These are phyloP conservation scores for Canis aureus DNA, from an alignment of 2,113 vertebrate genomes.

Conservation along the genomic window DNA sequence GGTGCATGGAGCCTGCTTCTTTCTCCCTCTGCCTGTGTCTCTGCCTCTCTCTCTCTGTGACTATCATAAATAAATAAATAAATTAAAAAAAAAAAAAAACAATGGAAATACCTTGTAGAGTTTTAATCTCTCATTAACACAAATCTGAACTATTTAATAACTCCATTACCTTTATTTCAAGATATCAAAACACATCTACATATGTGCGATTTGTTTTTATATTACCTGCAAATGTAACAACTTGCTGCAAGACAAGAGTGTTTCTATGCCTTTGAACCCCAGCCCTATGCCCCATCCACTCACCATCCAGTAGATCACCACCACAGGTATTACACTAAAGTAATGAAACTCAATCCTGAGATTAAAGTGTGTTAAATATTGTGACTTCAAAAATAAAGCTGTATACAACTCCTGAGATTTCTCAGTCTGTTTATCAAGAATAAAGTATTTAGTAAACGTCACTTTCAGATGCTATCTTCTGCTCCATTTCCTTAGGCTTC, in stretches of 20 bases:
- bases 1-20: too few species aligned
- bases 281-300: not conserved
- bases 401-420: not conserved
- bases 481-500: not conserved
- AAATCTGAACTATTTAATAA: not conserved
- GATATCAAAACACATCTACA: not conserved
- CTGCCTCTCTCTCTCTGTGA: too few species aligned
- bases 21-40: too few species aligned
- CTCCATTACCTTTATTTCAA: conserved; percentile 54
- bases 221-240: not conserved
- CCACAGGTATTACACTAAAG: not conserved
- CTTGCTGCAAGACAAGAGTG: not conserved
- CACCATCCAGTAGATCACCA: not conserved
- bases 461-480: too few species aligned
- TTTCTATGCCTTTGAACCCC: not conserved
- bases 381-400: not conserved
- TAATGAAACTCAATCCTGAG: not conserved
- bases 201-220: not conserved
- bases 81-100: not conserved
- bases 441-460: too few species aligned
- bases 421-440: too few species aligned
- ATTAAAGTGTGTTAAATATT: not conserved
- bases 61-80: too few species aligned
- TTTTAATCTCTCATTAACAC: not conserved
- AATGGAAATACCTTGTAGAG: not conserved